Evolutionary conservation across 2,113 vertebrate species (phyloP).

Genomic region (Ceratotherium simum): DNA sequence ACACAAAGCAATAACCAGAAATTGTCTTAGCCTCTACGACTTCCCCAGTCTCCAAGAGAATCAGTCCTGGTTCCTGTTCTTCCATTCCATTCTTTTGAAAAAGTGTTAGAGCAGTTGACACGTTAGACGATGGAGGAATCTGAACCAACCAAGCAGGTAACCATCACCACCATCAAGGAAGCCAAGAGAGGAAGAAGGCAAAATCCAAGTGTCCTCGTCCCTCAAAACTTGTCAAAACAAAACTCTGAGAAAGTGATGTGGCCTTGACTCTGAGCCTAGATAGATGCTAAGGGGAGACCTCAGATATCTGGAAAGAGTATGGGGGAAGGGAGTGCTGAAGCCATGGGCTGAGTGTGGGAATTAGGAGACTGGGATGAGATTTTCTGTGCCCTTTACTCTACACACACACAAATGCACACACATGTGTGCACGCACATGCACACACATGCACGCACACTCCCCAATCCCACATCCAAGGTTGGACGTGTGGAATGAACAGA

Average conservation of each 20-base stretch:
- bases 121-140: not conserved
- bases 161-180: not conserved
- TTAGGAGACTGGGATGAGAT: not conserved
- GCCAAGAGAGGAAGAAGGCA: not conserved
- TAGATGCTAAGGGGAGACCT: not conserved
- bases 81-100: not conserved
- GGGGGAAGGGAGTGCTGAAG: not conserved
- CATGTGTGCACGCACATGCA: not conserved
- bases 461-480: not conserved
- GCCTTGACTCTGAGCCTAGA: not conserved
- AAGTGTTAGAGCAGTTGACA: not conserved
- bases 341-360: not conserved
- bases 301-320: not conserved
- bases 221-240: not conserved
- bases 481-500: not conserved
- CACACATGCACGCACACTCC: not conserved
- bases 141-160: not conserved
- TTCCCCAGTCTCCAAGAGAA: not conserved
- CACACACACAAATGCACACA: not conserved
- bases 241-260: not conserved
- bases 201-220: not conserved
- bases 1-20: slow-evolving; percentile 6
- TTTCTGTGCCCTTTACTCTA: not conserved
- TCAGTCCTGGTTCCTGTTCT: not conserved
- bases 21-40: not conserved